A percentile compares a stretch with the other conserved stretches of the same genome.
Conservation (phyloP, 2,888 invertebrate species). For the Phengaris arion region DNA sequence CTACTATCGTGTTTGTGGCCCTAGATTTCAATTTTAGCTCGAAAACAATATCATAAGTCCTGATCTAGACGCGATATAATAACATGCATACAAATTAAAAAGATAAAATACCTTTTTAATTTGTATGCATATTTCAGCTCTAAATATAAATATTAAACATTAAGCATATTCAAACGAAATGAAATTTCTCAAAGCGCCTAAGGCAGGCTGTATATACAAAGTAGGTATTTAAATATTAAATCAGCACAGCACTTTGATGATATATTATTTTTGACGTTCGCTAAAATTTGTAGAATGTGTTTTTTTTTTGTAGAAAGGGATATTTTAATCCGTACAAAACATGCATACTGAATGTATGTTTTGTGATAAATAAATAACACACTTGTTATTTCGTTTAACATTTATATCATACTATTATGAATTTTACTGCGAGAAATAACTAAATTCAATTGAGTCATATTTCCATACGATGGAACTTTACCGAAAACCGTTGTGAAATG, state of each 20-base stretch:
- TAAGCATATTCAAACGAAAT: conserved; percentile 16
- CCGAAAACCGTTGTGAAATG: too few species aligned
- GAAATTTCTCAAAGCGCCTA: conserved; percentile 10
- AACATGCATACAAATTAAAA: too few species aligned
- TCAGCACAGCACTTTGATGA: conserved; percentile 17
- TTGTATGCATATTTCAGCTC: conserved; percentile 4
- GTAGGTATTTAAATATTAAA: conserved; percentile 25
- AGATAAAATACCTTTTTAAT: too few species aligned
- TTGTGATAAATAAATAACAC: too few species aligned
- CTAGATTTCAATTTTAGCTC: background rate
- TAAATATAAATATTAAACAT: conserved; percentile 18
- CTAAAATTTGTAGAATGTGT: background rate
- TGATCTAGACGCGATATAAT: background rate
- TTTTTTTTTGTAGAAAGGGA: too few species aligned
- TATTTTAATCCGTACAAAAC: too few species aligned
- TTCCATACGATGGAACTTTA: too few species aligned
- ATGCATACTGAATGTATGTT: too few species aligned
- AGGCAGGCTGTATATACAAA: conserved; percentile 14
- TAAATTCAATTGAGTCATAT: too few species aligned
- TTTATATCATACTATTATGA: too few species aligned
- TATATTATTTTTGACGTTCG: conserved; percentile 24
- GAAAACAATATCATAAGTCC: background rate
- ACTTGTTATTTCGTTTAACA: too few species aligned
- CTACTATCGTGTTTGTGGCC: background rate
- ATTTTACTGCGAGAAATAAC: too few species aligned